A percentile compares a stretch with the other conserved stretches of the same genome.
Evolutionary conservation across 2,797 vertebrate species (phyloP).

Genomic region (Sarcoramphus papa): DNA sequence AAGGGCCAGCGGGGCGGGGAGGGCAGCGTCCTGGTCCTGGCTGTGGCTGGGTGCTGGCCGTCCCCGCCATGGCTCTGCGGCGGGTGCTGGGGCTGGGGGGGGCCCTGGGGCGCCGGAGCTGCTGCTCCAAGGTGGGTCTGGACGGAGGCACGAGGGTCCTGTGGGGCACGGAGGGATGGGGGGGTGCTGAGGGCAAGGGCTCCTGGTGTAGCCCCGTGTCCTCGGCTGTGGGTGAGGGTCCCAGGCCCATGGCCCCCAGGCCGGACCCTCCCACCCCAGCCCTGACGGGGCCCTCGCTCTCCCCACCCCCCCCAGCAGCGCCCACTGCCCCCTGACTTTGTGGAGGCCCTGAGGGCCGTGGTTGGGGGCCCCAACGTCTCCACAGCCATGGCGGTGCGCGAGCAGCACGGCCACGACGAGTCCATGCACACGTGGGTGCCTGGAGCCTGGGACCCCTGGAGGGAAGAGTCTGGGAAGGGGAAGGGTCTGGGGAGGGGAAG

Average conservation of each 20-base stretch:
- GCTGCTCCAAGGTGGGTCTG: no score
- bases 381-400: conserved; percentile 67
- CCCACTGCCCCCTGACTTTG: conserved; percentile 49
- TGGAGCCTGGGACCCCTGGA: no score
- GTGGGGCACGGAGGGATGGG: conserved; percentile 15
- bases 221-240: background rate
- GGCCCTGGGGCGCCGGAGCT: background rate
- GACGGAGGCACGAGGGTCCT: conserved; percentile 73
- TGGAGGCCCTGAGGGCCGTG: conserved; percentile 75
- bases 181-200: no score
- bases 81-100: background rate
- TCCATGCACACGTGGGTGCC: conserved; percentile 80
- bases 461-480: no score
- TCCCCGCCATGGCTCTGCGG: background rate
- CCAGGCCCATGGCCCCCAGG: background rate
- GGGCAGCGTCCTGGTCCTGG: background rate
- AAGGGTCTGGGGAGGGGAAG: background rate
- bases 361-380: conserved; percentile 77
- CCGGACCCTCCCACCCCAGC: background rate
- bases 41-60: background rate
- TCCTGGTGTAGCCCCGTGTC: no score
- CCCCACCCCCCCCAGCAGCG: conserved; percentile 48
- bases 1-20: no score
- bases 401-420: conserved; percentile 88
- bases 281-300: background rate